Percentiles rank a stretch among this genome's conserved stretches.
phyloP scores from a whole-genome alignment of 92 coral and sea anemone genomes.

The Diadumene lineata region DNA sequence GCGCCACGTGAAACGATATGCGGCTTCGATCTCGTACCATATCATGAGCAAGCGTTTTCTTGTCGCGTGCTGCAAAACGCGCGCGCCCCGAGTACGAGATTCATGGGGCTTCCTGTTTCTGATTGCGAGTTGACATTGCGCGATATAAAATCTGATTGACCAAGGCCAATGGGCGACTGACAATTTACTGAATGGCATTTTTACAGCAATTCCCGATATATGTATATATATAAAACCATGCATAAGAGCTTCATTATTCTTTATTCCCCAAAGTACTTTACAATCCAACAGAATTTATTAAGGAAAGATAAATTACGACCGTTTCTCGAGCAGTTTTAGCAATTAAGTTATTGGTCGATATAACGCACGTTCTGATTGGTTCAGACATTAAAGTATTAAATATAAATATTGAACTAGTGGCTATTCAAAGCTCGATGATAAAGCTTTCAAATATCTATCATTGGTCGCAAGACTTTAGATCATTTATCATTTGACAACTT shows the following conservation, averaged over 20 bases:
- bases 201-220: neutral
- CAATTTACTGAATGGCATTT: too few species aligned
- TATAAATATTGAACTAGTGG: neutral
- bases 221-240: neutral
- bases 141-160: too few species aligned
- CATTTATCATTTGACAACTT: too few species aligned
- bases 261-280: slow-evolving; percentile 39
- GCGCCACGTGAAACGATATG: too few species aligned
- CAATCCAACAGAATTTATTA: slow-evolving; percentile 20
- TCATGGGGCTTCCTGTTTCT: too few species aligned
- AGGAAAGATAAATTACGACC: neutral
- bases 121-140: too few species aligned
- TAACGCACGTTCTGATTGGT: neutral
- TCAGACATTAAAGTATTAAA: neutral
- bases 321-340: neutral
- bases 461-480: neutral
- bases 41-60: too few species aligned
- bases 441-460: neutral
- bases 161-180: too few species aligned
- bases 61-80: too few species aligned
- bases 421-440: too few species aligned
- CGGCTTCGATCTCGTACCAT: too few species aligned
- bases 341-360: neutral
- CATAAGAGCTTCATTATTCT: neutral
- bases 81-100: too few species aligned